Evolutionary conservation across 2,797 vertebrate species (phyloP).

Genomic region (Crax fasciolata): DNA sequence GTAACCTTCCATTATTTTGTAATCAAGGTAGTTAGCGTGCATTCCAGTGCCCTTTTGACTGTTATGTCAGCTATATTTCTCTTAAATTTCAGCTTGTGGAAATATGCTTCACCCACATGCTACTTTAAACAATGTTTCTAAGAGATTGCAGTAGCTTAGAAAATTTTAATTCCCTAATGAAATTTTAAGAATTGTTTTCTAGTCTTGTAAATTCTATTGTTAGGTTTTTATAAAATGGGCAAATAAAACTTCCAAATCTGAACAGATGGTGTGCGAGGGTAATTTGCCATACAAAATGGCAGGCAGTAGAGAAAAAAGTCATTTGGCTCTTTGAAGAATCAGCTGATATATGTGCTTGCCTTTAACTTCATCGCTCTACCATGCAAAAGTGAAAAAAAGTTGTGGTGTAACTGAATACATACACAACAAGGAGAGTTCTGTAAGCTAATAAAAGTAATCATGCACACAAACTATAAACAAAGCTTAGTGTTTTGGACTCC

Average conservation of each 20-base stretch:
- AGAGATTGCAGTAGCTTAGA: neutral
- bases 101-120: neutral
- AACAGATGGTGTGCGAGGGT: neutral
- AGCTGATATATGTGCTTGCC: neutral
- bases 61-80: constrained; percentile 16
- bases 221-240: neutral
- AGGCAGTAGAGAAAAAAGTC: accelerated
- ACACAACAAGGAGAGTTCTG: neutral
- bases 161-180: constrained; percentile 31
- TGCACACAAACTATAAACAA: neutral
- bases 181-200: neutral
- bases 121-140: neutral
- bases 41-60: neutral
- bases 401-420: neutral
- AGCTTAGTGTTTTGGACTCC: neutral
- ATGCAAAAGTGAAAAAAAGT: neutral
- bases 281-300: neutral
- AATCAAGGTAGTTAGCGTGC: neutral
- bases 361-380: neutral
- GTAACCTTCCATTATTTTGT: constrained; percentile 28
- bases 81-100: constrained; percentile 5
- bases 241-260: neutral
- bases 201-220: neutral
- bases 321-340: neutral
- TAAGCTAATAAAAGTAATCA: neutral